Evolutionary conservation across 2,113 vertebrate genomes (phyloP).

Genomic region (Gambusia holbrooki): DNA sequence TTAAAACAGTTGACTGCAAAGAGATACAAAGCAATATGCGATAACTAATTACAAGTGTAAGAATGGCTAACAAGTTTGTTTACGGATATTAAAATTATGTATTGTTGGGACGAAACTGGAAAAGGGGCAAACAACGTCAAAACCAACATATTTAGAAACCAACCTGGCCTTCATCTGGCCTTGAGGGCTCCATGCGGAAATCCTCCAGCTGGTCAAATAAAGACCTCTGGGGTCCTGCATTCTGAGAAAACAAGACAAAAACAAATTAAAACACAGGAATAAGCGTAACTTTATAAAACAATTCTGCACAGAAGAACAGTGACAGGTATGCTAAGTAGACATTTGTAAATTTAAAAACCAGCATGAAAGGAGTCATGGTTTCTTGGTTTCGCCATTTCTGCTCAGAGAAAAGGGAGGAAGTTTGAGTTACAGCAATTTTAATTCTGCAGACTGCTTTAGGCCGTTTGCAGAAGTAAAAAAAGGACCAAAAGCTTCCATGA

Average conservation of each 20-base stretch:
- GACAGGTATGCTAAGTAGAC: not conserved
- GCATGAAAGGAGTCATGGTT: not conserved
- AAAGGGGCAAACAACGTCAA: not conserved
- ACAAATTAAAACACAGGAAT: not conserved
- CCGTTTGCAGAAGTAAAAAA: conserved; percentile 59
- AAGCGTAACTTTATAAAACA: not conserved
- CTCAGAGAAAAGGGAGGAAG: conserved; percentile 24
- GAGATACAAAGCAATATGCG: not conserved
- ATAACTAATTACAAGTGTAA: not conserved
- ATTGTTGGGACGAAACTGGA: not conserved
- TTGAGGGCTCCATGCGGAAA: conserved; percentile 39
- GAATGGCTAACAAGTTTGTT: not conserved
- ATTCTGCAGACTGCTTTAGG: not conserved
- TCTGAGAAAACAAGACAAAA: conserved; percentile 35
- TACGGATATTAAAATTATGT: not conserved
- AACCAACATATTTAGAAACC: conserved; percentile 1
- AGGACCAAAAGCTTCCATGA: not conserved
- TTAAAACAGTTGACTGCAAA: too few relatives aligned
- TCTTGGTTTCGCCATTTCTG: conserved; percentile 22
- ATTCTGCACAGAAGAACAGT: not conserved
- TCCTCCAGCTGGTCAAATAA: conserved; percentile 75
- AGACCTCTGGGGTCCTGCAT: conserved; percentile 51
- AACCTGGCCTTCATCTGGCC: conserved; percentile 58
- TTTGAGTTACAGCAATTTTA: conserved; percentile 4
- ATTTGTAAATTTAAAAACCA: not conserved